Percentiles rank a stretch among this genome's conserved stretches.
phyloP scores from a whole-genome alignment of 2,113 vertebrate species.

The Piaya cayana region DNA sequence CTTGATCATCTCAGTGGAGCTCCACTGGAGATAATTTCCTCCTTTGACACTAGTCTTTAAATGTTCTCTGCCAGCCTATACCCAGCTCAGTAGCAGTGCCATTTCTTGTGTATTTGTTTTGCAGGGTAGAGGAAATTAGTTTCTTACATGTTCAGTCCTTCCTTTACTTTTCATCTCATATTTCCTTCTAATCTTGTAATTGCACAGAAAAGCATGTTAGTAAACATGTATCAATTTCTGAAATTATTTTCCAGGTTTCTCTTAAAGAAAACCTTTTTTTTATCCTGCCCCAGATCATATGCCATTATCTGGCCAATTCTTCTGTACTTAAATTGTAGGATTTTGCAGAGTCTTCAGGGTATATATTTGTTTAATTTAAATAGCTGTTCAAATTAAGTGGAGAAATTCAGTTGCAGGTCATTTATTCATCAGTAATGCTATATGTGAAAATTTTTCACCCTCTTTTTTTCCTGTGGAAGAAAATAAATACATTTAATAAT shows the following conservation, averaged over 20 bases:
- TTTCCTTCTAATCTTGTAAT: not conserved
- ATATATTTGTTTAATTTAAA: not conserved
- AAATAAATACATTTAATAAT: too few relatives aligned
- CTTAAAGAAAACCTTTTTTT: not conserved
- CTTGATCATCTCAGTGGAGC: not conserved
- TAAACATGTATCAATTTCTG: not conserved
- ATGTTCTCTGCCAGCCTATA: not conserved
- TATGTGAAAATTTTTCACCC: not conserved
- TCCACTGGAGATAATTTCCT: not conserved
- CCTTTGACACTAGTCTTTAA: not conserved
- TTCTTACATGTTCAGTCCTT: not conserved
- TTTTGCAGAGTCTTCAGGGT: not conserved
- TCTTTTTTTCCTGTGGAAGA: not conserved
- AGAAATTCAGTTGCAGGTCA: not conserved
- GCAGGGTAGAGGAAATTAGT: not conserved
- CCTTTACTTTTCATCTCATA: not conserved
- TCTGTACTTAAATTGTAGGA: not conserved
- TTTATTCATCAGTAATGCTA: not conserved
- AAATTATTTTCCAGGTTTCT: not conserved
- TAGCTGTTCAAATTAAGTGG: not conserved
- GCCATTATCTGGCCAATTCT: not conserved
- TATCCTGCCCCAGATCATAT: not conserved
- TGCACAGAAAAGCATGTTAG: not conserved
- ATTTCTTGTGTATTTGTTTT: not conserved
- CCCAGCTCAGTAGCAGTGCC: rapidly evolving